A percentile compares a stretch with the other conserved stretches of the same genome.
These are phyloP conservation scores for Austrolebias charrua DNA, from an alignment of 2,797 vertebrate genomes.

Conservation along the genomic window DNA sequence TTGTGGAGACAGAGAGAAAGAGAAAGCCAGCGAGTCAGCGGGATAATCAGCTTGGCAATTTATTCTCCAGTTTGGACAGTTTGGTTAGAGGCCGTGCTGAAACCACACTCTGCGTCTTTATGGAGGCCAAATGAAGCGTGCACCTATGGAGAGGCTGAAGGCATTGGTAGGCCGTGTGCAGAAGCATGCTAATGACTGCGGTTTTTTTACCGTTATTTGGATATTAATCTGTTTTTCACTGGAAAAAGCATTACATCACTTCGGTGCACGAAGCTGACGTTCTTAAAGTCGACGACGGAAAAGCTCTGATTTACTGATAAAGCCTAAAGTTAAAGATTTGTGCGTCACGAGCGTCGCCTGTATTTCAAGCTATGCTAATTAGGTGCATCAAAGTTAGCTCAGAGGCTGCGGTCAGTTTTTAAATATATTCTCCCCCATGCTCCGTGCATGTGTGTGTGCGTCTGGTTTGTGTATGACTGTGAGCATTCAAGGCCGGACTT, in stretches of 20 bases:
- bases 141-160: conserved; percentile 54
- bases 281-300: conserved; percentile 67
- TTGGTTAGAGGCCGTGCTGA: conserved; percentile 50
- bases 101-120: conserved; percentile 63
- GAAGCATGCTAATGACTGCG: conserved; percentile 60
- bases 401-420: conserved; percentile 31
- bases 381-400: conserved; percentile 48
- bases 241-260: conserved; percentile 67
- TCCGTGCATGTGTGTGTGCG: conserved; percentile 10
- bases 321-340: conserved; percentile 35
- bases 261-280: conserved; percentile 42
- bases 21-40: conserved; percentile 50
- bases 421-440: conserved; percentile 65
- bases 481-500: conserved; percentile 51
- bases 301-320: conserved; percentile 60
- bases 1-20: conserved; percentile 59
- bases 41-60: conserved; percentile 74
- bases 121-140: conserved; percentile 65
- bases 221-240: conserved; percentile 68
- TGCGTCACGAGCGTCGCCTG: conserved; percentile 27
- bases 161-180: conserved; percentile 49
- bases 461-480: conserved; percentile 44
- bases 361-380: conserved; percentile 51
- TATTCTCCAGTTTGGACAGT: conserved; percentile 68
- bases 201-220: conserved; percentile 57